Base-by-base conservation (phyloP, 1,140 invertebrate genomes). In the Spodoptera litura region DNA sequence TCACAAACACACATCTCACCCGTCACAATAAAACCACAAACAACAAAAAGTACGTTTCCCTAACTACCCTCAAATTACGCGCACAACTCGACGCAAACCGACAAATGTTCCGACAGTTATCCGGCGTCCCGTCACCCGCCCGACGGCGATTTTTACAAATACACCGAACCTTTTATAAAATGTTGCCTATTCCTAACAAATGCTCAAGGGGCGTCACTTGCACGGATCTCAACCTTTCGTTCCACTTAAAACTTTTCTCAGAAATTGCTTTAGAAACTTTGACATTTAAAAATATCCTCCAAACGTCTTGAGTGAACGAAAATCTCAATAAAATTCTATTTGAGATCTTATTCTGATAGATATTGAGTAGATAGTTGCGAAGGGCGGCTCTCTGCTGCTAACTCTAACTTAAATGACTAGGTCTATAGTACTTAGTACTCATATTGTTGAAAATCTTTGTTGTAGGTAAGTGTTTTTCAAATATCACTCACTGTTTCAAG, bases 261-360 rank as follows among this genome's bases (percentile, higher is more conserved):
- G 73, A 75, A 75, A 75, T 75, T 75, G 58, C 58, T 75, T 62
- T 53, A 53, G 44, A 75, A 75, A 75, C 58, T 75, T 75, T 75
- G 58, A 75, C 73, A 62, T 58, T 75, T 62, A 62, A 75, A 75
- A 75, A 75, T 75, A 62, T 64, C 49, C 58, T 62, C 35, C 58
- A 64, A 44, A 75, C 15, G 56, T 73, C 56, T 59, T 59, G 35
- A 59, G 15, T 62, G 55, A 53, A 25, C 44, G 59, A 75, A 75
- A 75, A 75, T 75, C 52, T 62, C 58, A 62, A 75, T 75, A 75
- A 53, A 75, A 49, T 59, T 62, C 73, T 20, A 62, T 75, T 75
- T 75, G 73, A 53, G 31, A 15, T 75, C 49, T 20, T 44, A 58
- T 38, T 51, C 38, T 74, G 44, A 73, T 55, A 20, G 35, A 49